These are phyloP conservation scores for Oxystoma pomonae DNA, from an alignment of 2,888 invertebrate genomes.

Conservation along the genomic window DNA sequence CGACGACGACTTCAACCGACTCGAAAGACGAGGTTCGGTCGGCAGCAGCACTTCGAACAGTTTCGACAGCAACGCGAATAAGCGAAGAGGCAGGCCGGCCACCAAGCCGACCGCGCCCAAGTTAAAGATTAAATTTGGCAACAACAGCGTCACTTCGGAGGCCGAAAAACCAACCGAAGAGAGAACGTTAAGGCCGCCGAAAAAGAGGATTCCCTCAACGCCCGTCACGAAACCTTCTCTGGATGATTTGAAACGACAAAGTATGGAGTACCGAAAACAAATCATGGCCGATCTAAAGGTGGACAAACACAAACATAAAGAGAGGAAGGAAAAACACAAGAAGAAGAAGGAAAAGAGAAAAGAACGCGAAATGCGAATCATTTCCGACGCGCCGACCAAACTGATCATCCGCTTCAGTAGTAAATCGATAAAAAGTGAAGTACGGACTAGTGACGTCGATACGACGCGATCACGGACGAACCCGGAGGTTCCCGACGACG, in stretches of 20 bases:
- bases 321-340: slow-evolving; percentile 52
- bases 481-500: slow-evolving; percentile 7
- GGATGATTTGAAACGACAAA: slow-evolving; percentile 77
- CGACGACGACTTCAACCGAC: slow-evolving; percentile 51
- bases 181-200: slow-evolving; percentile 67
- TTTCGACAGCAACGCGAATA: slow-evolving; percentile 35
- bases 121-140: slow-evolving; percentile 69
- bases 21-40: slow-evolving; percentile 48
- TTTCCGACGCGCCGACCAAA: slow-evolving; percentile 59
- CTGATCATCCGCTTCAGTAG: slow-evolving; percentile 68
- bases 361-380: slow-evolving; percentile 52
- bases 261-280: slow-evolving; percentile 81
- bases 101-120: slow-evolving; percentile 43
- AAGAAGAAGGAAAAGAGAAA: slow-evolving; percentile 56
- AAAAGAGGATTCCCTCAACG: slow-evolving; percentile 65
- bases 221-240: slow-evolving; percentile 60
- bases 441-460: slow-evolving; percentile 32
- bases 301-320: slow-evolving; percentile 45
- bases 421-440: slow-evolving; percentile 40
- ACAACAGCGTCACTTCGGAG: slow-evolving; percentile 46
- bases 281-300: slow-evolving; percentile 82
- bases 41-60: slow-evolving; percentile 40
- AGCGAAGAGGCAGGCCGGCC: slow-evolving; percentile 45
- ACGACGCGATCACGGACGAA: slow-evolving; percentile 2
- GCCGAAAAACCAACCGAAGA: slow-evolving; percentile 44